Evolutionary conservation across 2,888 invertebrate species (phyloP), one percentile per base, ranked within the genome.

Genomic region (Stomorhina lunata): DNA sequence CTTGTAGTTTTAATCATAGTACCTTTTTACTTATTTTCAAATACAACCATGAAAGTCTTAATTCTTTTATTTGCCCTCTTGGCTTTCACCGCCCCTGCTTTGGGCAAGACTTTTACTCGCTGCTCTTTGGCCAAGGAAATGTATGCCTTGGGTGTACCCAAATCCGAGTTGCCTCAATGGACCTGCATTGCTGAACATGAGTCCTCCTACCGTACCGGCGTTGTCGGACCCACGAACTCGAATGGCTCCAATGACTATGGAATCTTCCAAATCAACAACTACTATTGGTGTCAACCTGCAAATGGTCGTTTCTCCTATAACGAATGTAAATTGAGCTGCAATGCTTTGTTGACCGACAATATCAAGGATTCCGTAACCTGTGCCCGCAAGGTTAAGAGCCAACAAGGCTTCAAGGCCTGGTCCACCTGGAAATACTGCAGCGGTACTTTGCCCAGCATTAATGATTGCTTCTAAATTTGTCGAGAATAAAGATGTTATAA

Each of bases 161-260:
- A 85, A 0, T 76, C 83, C 10, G 85, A 89, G 40, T 61, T 90
- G 71, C 71, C 84, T 12, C 84, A 69, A 2, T n/a, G n/a, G n/a
- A n/a, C n/a, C n/a, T 85, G 84, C 32, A 48, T 84, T 12, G 84
- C 81, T 4, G 25, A 84, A 45, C 48, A 75, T 20, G 84, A 84
- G 43, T 85, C 82, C 17, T 20, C 25, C 3, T 84, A 90, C 9
- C 87, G 90, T 22, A 92, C 92, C 0, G 77, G 89, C 29, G 90
- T 87, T 1, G 86, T 89, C 25, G 92, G 92, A 0, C 88, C 85
- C 2, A 84, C 88, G 0, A 92, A 92, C 86, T 81, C 83, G 0
- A 90, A 92, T 84, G 92, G 92, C 0, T 87, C 87, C 43, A 84
- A 84, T 55, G 90, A 90, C 79, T 89, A 83, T 75, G 87, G 86